Percentiles rank a stretch among this genome's conserved stretches.
These are phyloP conservation scores for Phortica magna DNA, from an alignment of 2,888 invertebrate species.

Conservation along the genomic window DNA sequence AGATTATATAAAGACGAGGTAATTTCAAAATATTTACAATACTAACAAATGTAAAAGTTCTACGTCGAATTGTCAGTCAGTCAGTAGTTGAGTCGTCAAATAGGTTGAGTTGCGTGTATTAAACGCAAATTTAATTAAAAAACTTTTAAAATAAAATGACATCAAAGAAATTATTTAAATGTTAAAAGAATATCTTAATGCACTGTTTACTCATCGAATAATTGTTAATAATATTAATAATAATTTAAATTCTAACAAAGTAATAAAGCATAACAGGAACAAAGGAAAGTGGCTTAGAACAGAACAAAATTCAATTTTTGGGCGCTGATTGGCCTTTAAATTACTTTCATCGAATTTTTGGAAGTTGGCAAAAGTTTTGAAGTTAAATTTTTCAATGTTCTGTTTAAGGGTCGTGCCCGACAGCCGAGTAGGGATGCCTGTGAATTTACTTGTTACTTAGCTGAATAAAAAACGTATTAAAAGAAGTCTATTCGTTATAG, in stretches of 20 bases:
- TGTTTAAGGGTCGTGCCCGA: no score
- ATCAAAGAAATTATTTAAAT: conserved; percentile 45
- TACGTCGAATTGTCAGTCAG: conserved; percentile 25
- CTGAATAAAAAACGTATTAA: conserved; percentile 41
- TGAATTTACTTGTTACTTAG: conserved; percentile 65
- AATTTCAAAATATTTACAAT: no score
- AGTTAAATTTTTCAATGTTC: no score
- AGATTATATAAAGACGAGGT: no score
- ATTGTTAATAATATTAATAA: conserved; percentile 47
- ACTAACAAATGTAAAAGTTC: neutral
- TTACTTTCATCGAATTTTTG: no score
- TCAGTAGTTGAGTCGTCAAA: neutral
- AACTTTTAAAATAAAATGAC: neutral
- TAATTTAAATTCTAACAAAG: conserved; percentile 43
- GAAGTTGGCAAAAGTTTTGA: no score
- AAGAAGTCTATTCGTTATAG: neutral
- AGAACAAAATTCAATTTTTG: no score
- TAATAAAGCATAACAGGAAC: conserved; percentile 21
- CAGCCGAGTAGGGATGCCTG: no score
- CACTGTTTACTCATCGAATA: conserved; percentile 77
- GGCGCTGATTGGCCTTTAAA: no score
- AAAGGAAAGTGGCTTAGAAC: no score
- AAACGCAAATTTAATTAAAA: conserved; percentile 30
- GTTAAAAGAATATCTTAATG: conserved; percentile 68
- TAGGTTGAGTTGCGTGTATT: conserved; percentile 50